Evolutionary conservation across 2,797 vertebrate genomes (phyloP).

Genomic region (Poecilia velifera): DNA sequence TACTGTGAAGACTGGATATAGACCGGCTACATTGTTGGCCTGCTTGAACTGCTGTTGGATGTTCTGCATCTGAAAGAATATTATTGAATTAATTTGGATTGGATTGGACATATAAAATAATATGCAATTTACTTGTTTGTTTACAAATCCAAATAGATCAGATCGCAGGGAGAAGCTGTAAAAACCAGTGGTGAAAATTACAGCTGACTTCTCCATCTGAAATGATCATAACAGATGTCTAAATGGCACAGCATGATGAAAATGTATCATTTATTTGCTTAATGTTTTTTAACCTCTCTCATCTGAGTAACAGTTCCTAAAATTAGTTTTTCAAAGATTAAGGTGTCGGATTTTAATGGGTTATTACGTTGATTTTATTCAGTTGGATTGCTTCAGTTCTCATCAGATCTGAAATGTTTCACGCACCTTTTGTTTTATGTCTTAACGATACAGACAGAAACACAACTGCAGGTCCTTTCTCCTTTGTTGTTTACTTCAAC

Average conservation of each 20-base stretch:
- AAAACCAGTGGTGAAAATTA: background rate
- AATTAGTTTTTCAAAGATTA: too few species aligned
- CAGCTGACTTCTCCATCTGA: background rate
- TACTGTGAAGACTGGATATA: background rate
- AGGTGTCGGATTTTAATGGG: background rate
- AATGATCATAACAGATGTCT: background rate
- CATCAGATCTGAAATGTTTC: conserved; percentile 56
- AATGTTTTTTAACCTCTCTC: background rate
- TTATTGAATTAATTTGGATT: background rate
- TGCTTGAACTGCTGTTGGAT: background rate
- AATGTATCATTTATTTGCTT: background rate
- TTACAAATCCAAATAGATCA: background rate
- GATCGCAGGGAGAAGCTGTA: background rate
- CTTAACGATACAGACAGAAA: conserved; percentile 34
- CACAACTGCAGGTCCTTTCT: background rate
- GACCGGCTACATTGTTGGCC: background rate
- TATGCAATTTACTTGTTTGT: background rate
- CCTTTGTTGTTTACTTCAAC: background rate
- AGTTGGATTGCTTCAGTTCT: conserved; percentile 43
- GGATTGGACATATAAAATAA: background rate
- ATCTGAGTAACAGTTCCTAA: background rate
- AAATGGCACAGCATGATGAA: background rate
- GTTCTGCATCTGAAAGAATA: background rate
- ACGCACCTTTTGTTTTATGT: conserved; percentile 55
- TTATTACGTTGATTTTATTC: conserved; percentile 21